Evolutionary conservation across 2,888 invertebrate species (phyloP).

Genomic region (Oeneis ivallda): DNA sequence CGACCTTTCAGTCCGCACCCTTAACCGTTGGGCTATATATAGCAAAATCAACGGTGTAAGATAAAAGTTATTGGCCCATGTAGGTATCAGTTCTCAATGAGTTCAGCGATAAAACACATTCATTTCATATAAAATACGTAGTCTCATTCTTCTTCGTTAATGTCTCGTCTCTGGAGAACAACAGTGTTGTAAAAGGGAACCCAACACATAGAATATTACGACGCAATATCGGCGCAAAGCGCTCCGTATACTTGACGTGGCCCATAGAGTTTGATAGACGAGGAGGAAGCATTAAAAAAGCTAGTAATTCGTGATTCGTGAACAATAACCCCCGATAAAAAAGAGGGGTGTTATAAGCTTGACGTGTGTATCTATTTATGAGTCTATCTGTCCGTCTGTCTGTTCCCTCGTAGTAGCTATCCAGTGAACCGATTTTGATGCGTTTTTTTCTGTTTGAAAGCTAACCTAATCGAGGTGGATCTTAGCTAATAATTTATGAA

Average conservation of each 20-base stretch:
- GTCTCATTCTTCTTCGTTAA: constrained; percentile 17
- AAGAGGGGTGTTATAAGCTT: no score
- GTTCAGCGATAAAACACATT: not conserved
- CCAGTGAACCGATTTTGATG: no score
- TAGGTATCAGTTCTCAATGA: not conserved
- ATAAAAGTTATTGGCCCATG: not conserved
- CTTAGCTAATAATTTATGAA: no score
- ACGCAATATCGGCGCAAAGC: constrained; percentile 17
- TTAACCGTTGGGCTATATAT: no score
- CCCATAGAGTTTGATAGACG: not conserved
- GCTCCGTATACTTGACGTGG: constrained; percentile 17
- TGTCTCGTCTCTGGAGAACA: constrained; percentile 15
- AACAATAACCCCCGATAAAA: no score
- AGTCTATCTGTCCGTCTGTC: no score
- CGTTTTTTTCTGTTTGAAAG: no score
- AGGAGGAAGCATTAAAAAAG: not conserved
- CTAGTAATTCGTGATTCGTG: no score
- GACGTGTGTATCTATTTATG: no score
- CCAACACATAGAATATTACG: constrained; percentile 27
- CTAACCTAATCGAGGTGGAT: no score
- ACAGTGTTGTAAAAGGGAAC: constrained; percentile 21
- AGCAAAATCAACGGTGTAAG: not conserved
- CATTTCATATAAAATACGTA: not conserved
- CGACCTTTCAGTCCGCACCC: no score
- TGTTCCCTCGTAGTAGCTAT: no score